Base-by-base conservation (phyloP, 1,140 invertebrate genomes). In the Drosophila bocki region DNA sequence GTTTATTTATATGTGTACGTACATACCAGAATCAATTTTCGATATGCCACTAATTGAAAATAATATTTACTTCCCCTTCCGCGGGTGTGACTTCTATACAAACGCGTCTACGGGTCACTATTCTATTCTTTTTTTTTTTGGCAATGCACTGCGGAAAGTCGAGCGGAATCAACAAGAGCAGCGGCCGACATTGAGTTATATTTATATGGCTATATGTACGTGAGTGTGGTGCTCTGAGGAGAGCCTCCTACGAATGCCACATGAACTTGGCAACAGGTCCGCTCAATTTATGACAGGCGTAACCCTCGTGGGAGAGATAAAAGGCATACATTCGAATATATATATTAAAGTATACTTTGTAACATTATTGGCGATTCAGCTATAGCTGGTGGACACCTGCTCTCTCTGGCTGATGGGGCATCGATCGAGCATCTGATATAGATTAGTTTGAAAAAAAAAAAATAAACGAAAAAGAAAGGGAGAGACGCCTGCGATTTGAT, bases 151-250 rank as follows among this genome's bases (percentile, higher is more conserved):
- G 63, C 84, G 84, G 84, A 88, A 87, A 87, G 62, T 72, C 72
- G 32, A 48, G 61, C 57, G 63, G 59, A 76, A 80, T 60, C 44
- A 75, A 80, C 71, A 83, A 83, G 84, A 77, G 61, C 68, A 69
- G 45, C 81, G 65, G 58, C 64, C 80, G 77, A 78, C 84, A 88
- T 88, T 87, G 84, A 75, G 68, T 78, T 84, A 78, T 87, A 87
- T 87, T 87, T 87, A 88, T 88, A 87, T 62, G 47, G 75, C 64
- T 62, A 65, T 78, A 78, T 77, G 74, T 78, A 76, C 63, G 51
- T 59, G 53, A 50, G 51, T 70, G 42, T 68, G 32, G n/a, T 33
- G 42, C 42, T 15, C 44, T 33, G 12, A 50, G 62, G 44, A 26
- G 61, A 68, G 45, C 19, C 33, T 42, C 42, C 35, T 32, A 75